Conservation (phyloP, 1,140 invertebrate species). For the Phthorimaea operculella region DNA sequence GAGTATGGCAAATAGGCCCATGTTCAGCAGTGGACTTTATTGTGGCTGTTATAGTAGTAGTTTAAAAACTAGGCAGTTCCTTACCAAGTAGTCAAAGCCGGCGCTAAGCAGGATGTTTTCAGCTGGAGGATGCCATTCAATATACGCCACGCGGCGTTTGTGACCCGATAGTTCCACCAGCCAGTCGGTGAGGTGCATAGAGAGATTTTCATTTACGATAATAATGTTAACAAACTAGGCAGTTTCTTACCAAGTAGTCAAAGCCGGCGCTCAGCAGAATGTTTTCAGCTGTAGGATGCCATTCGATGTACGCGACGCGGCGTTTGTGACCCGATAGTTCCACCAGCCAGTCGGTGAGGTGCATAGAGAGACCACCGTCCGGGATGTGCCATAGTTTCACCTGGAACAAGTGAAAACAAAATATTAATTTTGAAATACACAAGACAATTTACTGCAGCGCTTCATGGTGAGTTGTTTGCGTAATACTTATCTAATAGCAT, state of each 20-base stretch:
- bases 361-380: constrained; percentile 83
- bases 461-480: too few relatives aligned
- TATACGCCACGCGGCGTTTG: constrained; percentile 85
- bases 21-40: too few relatives aligned
- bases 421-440: too few relatives aligned
- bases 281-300: constrained; percentile 96
- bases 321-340: constrained; percentile 90
- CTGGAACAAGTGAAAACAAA: constrained; percentile 52
- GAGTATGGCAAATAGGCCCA: too few relatives aligned
- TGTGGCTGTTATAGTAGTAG: too few relatives aligned
- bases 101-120: constrained; percentile 91
- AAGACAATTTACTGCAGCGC: too few relatives aligned
- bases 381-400: constrained; percentile 93
- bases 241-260: constrained; percentile 77
- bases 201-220: too few relatives aligned
- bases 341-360: constrained; percentile 86
- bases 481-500: too few relatives aligned
- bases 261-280: constrained; percentile 89
- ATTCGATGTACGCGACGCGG: constrained; percentile 88
- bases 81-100: constrained; percentile 86
- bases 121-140: constrained; percentile 96
- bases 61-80: too few relatives aligned
- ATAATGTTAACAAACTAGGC: too few relatives aligned
- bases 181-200: constrained; percentile 84
- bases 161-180: constrained; percentile 88